These are phyloP conservation scores for Drosophila bifasciata DNA, from an alignment of 1,140 invertebrate species.

Conservation along the genomic window DNA sequence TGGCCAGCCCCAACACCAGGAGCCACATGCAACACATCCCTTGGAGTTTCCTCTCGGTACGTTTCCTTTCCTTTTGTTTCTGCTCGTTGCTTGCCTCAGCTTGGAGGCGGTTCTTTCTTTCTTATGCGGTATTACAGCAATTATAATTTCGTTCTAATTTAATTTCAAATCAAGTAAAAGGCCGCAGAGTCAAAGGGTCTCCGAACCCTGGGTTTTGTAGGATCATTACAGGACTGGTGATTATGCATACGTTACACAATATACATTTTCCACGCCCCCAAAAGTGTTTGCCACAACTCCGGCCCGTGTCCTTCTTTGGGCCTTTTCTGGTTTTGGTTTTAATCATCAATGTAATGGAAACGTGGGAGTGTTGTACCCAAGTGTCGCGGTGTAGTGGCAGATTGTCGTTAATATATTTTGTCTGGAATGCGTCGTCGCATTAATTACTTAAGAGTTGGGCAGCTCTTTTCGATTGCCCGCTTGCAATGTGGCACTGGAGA, in stretches of 20 bases:
- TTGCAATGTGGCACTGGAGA: no score
- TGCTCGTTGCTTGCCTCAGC: slow-evolving; percentile 6
- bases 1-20: slow-evolving; percentile 54
- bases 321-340: no score
- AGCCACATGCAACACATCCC: slow-evolving; percentile 58
- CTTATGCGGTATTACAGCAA: slow-evolving; percentile 42
- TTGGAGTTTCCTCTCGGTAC: neutral
- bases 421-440: slow-evolving; percentile 25
- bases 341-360: no score
- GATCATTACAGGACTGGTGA: slow-evolving; percentile 25
- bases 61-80: neutral
- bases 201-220: slow-evolving; percentile 19
- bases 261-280: slow-evolving; percentile 22
- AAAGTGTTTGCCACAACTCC: neutral
- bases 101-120: slow-evolving; percentile 7
- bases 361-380: no score
- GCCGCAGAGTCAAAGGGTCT: slow-evolving; percentile 19
- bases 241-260: slow-evolving; percentile 26
- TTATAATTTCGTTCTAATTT: slow-evolving; percentile 72
- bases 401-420: slow-evolving; percentile 7
- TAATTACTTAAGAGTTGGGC: slow-evolving; percentile 8
- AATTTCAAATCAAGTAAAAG: slow-evolving; percentile 69
- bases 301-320: neutral
- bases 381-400: neutral
- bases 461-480: slow-evolving; percentile 4